Conservation (phyloP, 2,797 vertebrate genomes). For the Pogoniulus pusillus region DNA sequence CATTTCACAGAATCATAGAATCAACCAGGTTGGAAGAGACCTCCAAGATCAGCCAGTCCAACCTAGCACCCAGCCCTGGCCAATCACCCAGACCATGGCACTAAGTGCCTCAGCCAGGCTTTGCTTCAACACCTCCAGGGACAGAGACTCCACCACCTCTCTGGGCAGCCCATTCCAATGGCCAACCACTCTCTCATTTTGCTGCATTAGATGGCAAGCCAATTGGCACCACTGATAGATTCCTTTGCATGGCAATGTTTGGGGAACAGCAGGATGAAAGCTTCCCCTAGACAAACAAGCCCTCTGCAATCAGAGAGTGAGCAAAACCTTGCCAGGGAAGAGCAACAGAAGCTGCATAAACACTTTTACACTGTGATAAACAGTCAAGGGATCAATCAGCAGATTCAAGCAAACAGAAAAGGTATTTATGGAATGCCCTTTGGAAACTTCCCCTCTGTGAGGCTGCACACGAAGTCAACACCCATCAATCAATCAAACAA, state of each 20-base stretch:
- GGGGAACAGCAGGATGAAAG: background rate
- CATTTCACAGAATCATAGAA: no score
- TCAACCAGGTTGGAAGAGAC: no score
- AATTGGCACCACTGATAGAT: background rate
- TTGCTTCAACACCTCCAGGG: no score
- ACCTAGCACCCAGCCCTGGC: no score
- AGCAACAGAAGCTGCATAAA: background rate
- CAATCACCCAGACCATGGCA: no score
- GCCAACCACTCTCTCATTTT: no score
- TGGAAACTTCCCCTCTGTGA: background rate
- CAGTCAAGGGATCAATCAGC: background rate
- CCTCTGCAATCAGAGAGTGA: conserved; percentile 7
- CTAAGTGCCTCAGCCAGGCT: no score
- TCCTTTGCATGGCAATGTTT: background rate
- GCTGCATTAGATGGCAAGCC: background rate
- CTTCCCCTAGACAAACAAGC: background rate
- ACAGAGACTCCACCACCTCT: no score
- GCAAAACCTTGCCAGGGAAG: background rate
- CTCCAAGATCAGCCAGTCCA: no score
- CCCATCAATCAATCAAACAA: background rate
- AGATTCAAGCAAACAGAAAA: conserved; percentile 11
- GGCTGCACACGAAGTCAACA: background rate
- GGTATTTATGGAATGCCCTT: background rate
- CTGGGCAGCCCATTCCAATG: no score
- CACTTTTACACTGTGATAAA: background rate